Conservation (phyloP, 2,797 vertebrate species). For the Sylvilagus floridanus region DNA sequence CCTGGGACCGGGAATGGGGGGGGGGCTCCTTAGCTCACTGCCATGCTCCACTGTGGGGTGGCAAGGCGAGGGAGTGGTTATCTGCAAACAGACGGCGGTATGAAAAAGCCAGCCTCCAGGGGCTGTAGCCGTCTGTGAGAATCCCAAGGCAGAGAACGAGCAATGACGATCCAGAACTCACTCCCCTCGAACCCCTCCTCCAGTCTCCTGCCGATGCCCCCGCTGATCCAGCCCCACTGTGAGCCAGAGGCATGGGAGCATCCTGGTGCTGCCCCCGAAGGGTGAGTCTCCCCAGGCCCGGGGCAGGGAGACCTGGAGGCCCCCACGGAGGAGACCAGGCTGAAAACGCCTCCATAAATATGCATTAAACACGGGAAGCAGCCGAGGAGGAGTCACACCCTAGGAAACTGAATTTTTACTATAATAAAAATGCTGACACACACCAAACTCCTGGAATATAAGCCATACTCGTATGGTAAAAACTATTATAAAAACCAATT, state of each 20-base stretch:
- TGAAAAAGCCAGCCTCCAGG: not conserved
- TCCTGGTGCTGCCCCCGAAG: not conserved
- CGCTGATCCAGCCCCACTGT: not conserved
- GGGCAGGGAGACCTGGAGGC: not conserved
- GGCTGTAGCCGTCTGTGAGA: not conserved
- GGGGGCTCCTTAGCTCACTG: not conserved
- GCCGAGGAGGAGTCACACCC: slow-evolving; percentile 41
- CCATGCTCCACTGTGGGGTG: not conserved
- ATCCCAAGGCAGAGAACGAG: not conserved
- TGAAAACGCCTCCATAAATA: slow-evolving; percentile 1
- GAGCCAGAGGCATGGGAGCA: not conserved
- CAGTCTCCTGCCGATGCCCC: not conserved
- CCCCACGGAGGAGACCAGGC: not conserved
- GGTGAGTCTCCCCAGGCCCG: not conserved
- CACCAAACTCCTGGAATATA: slow-evolving; percentile 72
- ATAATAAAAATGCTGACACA: slow-evolving; percentile 76
- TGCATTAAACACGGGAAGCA: slow-evolving; percentile 49
- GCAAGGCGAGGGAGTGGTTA: not conserved
- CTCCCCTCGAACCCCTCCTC: not conserved
- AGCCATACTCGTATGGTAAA: slow-evolving; percentile 76
- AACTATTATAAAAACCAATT: slow-evolving; percentile 78
- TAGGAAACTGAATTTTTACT: slow-evolving; percentile 59
- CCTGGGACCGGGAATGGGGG: fast-evolving
- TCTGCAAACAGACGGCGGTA: not conserved
- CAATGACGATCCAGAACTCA: not conserved